Evolutionary conservation across 2,888 invertebrate species (phyloP).

Genomic region (Drosophila kanekoi): DNA sequence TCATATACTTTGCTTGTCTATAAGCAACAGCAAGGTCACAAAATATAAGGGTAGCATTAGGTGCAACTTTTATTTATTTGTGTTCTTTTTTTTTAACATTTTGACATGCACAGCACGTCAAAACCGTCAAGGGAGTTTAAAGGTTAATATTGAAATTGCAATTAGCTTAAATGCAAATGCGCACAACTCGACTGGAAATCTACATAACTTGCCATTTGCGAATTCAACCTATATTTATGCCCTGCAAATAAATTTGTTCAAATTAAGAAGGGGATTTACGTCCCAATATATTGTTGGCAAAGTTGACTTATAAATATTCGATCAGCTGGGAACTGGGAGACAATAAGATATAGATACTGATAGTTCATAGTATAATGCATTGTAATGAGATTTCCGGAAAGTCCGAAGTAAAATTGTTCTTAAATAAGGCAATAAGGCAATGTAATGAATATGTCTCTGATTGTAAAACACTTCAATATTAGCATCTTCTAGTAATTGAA

Average conservation of each 20-base stretch:
- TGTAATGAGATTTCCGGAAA: no score
- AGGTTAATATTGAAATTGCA: conserved; percentile 45
- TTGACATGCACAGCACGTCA: conserved; percentile 31
- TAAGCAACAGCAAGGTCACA: conserved; percentile 24
- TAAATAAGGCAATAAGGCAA: no score
- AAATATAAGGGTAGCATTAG: conserved; percentile 8
- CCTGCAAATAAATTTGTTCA: conserved; percentile 2
- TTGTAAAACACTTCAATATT: no score
- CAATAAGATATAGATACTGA: no score
- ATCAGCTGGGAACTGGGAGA: no score
- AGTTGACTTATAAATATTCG: no score
- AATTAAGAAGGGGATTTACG: not conserved
- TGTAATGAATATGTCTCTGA: no score
- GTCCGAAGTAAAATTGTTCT: no score
- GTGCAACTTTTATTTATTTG: not conserved
- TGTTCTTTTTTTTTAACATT: not conserved
- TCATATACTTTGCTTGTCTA: not conserved
- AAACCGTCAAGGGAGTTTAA: conserved; percentile 21
- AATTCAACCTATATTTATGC: conserved; percentile 2
- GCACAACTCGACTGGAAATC: conserved; percentile 20
- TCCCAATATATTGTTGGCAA: not conserved
- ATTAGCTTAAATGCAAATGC: conserved; percentile 56
- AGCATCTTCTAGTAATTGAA: no score
- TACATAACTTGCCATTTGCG: conserved; percentile 21
- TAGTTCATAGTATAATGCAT: no score